Conservation (phyloP, 2,888 invertebrate genomes). For the Lymantria dispar region DNA sequence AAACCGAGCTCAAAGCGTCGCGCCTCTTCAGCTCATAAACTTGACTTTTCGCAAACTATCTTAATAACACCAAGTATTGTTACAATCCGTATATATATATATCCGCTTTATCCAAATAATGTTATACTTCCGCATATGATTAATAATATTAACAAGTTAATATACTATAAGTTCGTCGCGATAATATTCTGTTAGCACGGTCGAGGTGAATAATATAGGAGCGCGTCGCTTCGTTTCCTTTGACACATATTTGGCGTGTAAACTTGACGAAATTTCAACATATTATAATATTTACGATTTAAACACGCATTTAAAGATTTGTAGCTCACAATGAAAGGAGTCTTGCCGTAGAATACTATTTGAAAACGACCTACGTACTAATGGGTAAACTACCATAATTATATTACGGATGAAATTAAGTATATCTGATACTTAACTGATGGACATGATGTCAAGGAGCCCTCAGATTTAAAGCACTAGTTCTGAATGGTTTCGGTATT, state of each 20-base stretch:
- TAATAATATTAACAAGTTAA: conserved; percentile 14
- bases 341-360: too few species aligned
- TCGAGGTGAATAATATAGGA: conserved; percentile 14
- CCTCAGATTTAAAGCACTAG: too few species aligned
- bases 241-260: conserved; percentile 19
- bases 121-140: too few species aligned
- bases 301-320: too few species aligned
- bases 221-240: conserved; percentile 16
- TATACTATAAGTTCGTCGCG: conserved; percentile 15
- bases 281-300: conserved; percentile 7
- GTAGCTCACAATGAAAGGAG: too few species aligned
- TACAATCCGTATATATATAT: not conserved
- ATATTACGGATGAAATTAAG: too few species aligned
- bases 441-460: too few species aligned
- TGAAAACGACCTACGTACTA: too few species aligned
- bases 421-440: too few species aligned
- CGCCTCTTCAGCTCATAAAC: conserved; percentile 43
- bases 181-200: conserved; percentile 16
- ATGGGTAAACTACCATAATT: too few species aligned
- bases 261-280: conserved; percentile 16
- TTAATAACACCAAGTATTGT: not conserved
- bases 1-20: conserved; percentile 52
- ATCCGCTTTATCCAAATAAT: too few species aligned
- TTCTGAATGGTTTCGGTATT: too few species aligned
- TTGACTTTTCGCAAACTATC: conserved; percentile 27